Conservation (phyloP, 2,113 vertebrate species). For the Rhabdomys dilectus region DNA sequence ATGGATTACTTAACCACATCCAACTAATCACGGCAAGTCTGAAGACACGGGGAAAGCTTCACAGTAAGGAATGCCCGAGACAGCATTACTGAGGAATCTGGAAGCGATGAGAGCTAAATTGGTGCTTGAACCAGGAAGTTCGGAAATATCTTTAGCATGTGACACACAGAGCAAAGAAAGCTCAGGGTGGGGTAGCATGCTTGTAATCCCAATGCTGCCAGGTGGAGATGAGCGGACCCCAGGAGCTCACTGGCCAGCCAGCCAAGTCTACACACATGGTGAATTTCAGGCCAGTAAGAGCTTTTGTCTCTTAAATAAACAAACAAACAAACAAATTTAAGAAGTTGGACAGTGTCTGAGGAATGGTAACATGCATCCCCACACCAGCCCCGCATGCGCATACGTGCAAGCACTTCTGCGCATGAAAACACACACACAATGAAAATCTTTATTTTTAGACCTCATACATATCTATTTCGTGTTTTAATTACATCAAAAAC, state of each 20-base stretch:
- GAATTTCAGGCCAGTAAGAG: background rate
- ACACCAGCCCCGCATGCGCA: background rate
- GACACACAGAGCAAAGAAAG: conserved; percentile 92
- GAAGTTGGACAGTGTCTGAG: background rate
- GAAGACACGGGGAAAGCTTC: conserved; percentile 95
- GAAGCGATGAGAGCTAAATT: conserved; percentile 92
- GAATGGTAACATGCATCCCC: background rate
- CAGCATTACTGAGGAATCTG: conserved; percentile 90
- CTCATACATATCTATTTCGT: conserved; percentile 92
- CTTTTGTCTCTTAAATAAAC: background rate
- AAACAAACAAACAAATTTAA: background rate
- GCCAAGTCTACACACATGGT: background rate
- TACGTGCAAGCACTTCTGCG: background rate
- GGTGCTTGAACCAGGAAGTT: conserved; percentile 90
- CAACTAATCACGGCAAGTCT: conserved; percentile 87
- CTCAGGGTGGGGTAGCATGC: background rate
- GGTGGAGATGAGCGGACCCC: background rate
- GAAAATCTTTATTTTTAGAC: conserved; percentile 73
- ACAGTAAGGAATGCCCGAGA: conserved; percentile 93
- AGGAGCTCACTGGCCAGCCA: background rate
- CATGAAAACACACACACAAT: background rate
- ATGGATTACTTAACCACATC: conserved; percentile 91
- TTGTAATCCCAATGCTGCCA: conserved; percentile 43
- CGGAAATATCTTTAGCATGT: conserved; percentile 91
- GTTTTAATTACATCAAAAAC: conserved; percentile 92